Percentiles rank a stretch among this genome's conserved stretches.
Evolutionary conservation across 2,888 invertebrate species (phyloP).

Genomic region (Dorcus parallelipipedus): DNA sequence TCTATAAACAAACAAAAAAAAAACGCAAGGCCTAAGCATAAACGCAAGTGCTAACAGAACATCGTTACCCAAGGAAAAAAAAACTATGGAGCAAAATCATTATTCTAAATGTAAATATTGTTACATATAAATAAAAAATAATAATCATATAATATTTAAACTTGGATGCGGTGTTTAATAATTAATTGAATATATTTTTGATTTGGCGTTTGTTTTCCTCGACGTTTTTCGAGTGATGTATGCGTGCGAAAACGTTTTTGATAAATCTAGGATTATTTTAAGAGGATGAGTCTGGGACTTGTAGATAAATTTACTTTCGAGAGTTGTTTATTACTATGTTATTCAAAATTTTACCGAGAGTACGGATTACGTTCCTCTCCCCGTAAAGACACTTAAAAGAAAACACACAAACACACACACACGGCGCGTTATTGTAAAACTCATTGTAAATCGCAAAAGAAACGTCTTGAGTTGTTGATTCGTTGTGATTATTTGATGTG

Average conservation of each 20-base stretch:
- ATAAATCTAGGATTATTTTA: slow-evolving; percentile 37
- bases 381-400: too few species aligned
- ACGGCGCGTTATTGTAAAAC: slow-evolving; percentile 36
- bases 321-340: slow-evolving; percentile 27
- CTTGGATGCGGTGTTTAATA: slow-evolving; percentile 36
- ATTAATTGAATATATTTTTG: slow-evolving; percentile 24
- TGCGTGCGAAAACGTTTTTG: slow-evolving; percentile 31
- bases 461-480: slow-evolving; percentile 31
- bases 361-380: slow-evolving; percentile 51
- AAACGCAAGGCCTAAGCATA: slow-evolving; percentile 7
- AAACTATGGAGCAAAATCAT: slow-evolving; percentile 45
- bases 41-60: slow-evolving; percentile 33
- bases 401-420: neutral
- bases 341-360: slow-evolving; percentile 47
- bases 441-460: slow-evolving; percentile 37
- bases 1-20: too few species aligned
- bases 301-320: slow-evolving; percentile 30
- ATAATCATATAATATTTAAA: slow-evolving; percentile 39
- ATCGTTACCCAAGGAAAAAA: slow-evolving; percentile 17
- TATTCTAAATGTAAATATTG: slow-evolving; percentile 60
- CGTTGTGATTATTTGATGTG: slow-evolving; percentile 34
- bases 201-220: slow-evolving; percentile 26
- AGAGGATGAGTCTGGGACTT: slow-evolving; percentile 27
- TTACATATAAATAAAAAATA: slow-evolving; percentile 49
- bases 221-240: slow-evolving; percentile 26